Base-by-base conservation (phyloP, 2,797 vertebrate species). In the Rhinogobio ventralis region DNA sequence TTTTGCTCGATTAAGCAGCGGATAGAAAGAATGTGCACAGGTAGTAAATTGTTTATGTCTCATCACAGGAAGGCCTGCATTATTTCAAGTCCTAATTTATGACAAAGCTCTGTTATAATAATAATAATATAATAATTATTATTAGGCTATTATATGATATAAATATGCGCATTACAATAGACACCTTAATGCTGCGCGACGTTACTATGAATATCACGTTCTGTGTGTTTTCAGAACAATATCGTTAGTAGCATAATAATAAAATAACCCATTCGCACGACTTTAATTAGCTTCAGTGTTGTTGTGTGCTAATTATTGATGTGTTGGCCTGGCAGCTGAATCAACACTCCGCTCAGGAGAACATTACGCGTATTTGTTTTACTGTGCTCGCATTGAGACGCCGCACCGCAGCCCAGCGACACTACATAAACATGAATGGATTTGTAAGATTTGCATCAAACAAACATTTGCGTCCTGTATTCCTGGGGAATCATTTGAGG, bases 391-490 rank as follows among this genome's bases (percentile, higher is more conserved):
- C 90, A 88, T 67, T 76, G 83, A 91, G 92, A 91, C 92, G 83
- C 57, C 57, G n/a, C n/a, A 55, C 57, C 51, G 83, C 81, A 88
- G 84, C 77, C 75, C 68, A 11, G 64, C 62, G 64, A 80, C 78
- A 75, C 88, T 92, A 90, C 90, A 75, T 90, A 90, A 87, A 92
- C 93, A 93, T 90, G 89, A 89, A 90, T 76, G 93, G 92, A 93
- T 94, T 93, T 94, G 92, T 93, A 87, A 87, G 90, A 94, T 94
- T 94, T 93, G 91, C 92, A 93, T 92, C 92, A 90, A 90, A 94
- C 93, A 93, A 94, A 94, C 92, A 93, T 93, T 93, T 93, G 91
- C 86, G 84, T 87, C 87, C 72, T 85, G 90, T 91, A 62, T 57
- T 81, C 20, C 89, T 88, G 89, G 86, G 84, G 90, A 85, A 88